These are phyloP conservation scores for Spilosoma lubricipeda DNA, from an alignment of 2,888 invertebrate genomes.

Conservation along the genomic window DNA sequence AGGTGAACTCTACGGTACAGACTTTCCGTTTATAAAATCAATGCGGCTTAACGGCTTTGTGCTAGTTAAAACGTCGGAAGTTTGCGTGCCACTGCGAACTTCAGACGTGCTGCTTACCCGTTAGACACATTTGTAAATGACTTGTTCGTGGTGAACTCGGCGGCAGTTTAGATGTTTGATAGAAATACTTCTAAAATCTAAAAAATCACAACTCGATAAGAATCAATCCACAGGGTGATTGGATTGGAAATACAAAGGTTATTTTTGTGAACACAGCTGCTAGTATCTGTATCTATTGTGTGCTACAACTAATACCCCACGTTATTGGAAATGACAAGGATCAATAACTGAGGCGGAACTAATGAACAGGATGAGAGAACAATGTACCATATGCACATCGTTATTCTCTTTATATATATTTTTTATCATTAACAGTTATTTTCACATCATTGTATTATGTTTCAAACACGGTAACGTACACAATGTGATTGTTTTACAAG, in stretches of 20 bases:
- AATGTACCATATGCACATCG: background rate
- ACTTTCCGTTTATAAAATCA: slow-evolving; percentile 71
- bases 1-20: slow-evolving; percentile 56
- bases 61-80: slow-evolving; percentile 70
- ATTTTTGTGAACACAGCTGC: background rate
- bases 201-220: background rate
- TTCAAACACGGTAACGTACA: background rate
- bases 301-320: background rate
- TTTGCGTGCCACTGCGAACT: slow-evolving; percentile 63
- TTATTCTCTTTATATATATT: background rate
- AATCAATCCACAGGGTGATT: background rate
- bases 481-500: background rate
- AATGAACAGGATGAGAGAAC: background rate
- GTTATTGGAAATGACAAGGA: slow-evolving; percentile 3
- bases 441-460: background rate
- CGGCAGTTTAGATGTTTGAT: slow-evolving; percentile 35
- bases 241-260: background rate
- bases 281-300: background rate
- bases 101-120: slow-evolving; percentile 46
- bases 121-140: slow-evolving; percentile 54
- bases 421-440: background rate
- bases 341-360: background rate
- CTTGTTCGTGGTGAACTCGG: slow-evolving; percentile 48
- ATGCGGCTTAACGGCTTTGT: slow-evolving; percentile 71
- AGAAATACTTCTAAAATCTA: slow-evolving; percentile 16